Base-by-base conservation (phyloP, 2,113 vertebrate species). In the Silurus glanis region DNA sequence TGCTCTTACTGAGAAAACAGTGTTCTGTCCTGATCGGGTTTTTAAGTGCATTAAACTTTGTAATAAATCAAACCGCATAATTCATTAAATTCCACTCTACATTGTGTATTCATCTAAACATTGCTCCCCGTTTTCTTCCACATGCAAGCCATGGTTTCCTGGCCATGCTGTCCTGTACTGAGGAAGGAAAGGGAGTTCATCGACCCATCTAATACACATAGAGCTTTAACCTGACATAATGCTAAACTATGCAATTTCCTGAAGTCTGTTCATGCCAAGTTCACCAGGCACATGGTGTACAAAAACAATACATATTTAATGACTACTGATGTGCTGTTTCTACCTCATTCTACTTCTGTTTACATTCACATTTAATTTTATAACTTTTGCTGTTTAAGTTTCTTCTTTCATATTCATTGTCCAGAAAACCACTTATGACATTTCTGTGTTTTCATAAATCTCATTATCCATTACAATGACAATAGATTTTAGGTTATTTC, bases 131-230 rank as follows among this genome's bases (percentile, higher is more conserved):
- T 83, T 69, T 56, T 37, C 4, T n/a, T 28, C 61, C 53, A 83
- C 53, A 59, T 6, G 9, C 82, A 69, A 21, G 13, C 67, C 17
- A 6, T 49, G 49, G n/a, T 67, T 55, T 71, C 82, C 83, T 75
- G 83, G 45, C 37, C 21, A 51, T 37, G n/a, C 49, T 45, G 9
- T 56, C 59, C 19, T 79, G 72, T 14, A 45, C 51, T 17, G 25
- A 67, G 75, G 49, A 78, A 55, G 59, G 58, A 56, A 85, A 78
- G 17, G 28, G 49, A 84, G 83, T 74, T 74, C 69, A 75, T 84
- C 69, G 49, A 45, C 45, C 45, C 49, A 21, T 61, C 4, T 14
- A 58, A n/a, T 3, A 53, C 49, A 51, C 51, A n/a, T 56, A n/a
- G 21, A 59, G 69, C 28, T 80, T 80, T 59, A 74, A 45, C 58